Conservation (phyloP, 2,113 vertebrate genomes). For the Setophaga petechia region DNA sequence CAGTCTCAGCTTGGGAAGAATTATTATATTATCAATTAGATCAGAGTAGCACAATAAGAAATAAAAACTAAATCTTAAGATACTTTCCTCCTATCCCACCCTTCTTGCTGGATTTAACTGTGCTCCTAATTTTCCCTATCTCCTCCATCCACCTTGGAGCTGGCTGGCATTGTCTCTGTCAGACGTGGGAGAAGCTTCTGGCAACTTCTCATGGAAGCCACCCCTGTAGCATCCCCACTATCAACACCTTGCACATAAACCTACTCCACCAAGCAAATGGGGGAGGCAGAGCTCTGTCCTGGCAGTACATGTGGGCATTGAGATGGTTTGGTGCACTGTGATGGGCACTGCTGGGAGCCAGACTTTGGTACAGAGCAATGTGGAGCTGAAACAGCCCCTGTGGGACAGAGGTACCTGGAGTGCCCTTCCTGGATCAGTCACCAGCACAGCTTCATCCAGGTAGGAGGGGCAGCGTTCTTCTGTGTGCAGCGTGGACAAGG, state of each 20-base stretch:
- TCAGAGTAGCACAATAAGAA: not conserved
- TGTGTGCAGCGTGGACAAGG: rapidly evolving
- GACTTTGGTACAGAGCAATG: not conserved
- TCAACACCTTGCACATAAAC: not conserved
- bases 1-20: not conserved
- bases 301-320: rapidly evolving
- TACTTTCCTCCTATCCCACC: not conserved
- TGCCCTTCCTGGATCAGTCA: not conserved
- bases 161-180: not conserved
- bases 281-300: not conserved
- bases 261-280: not conserved
- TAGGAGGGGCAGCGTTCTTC: not conserved
- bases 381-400: not conserved
- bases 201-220: not conserved
- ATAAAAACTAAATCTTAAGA: not conserved
- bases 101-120: not conserved
- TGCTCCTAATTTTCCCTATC: rapidly evolving
- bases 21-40: not conserved
- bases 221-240: not conserved
- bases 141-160: not conserved
- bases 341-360: not conserved
- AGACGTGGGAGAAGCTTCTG: not conserved
- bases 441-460: not conserved
- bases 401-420: not conserved
- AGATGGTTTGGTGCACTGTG: not conserved